Evolutionary conservation across 2,113 vertebrate species (phyloP).

Genomic region (Leucosticte australis): DNA sequence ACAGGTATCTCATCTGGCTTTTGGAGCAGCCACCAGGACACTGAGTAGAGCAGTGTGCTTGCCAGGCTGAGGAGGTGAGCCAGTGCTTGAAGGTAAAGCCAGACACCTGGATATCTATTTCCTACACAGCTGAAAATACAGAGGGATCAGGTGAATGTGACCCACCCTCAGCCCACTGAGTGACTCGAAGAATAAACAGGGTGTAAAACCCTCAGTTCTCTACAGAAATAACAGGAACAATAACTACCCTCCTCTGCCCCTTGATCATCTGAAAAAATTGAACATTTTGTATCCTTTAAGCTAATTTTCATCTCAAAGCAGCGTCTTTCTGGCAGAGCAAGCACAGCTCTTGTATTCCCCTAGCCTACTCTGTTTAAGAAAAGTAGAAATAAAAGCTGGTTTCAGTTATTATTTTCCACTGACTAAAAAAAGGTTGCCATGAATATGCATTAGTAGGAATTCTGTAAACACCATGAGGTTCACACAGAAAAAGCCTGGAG

Average conservation of each 20-base stretch:
- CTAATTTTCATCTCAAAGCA: background rate
- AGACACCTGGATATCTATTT: background rate
- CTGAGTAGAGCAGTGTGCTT: background rate
- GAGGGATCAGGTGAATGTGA: background rate
- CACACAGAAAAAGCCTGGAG: background rate
- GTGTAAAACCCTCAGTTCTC: background rate
- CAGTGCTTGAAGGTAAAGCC: background rate
- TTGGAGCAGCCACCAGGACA: background rate
- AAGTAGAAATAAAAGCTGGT: background rate
- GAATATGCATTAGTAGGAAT: background rate
- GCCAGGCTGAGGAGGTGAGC: background rate
- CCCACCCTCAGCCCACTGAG: background rate
- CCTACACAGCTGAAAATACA: background rate
- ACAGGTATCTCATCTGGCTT: background rate
- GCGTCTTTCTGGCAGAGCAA: background rate
- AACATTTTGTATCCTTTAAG: background rate
- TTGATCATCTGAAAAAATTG: background rate
- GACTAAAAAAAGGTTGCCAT: background rate
- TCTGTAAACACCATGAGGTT: background rate
- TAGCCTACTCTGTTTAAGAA: background rate
- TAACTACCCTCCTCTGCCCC: background rate
- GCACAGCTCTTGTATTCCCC: background rate
- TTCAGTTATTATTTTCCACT: background rate
- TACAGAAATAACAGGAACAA: background rate
- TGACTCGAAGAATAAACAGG: background rate